Base-by-base conservation (phyloP, 2,797 vertebrate species). In the Syndactyla subalaris region DNA sequence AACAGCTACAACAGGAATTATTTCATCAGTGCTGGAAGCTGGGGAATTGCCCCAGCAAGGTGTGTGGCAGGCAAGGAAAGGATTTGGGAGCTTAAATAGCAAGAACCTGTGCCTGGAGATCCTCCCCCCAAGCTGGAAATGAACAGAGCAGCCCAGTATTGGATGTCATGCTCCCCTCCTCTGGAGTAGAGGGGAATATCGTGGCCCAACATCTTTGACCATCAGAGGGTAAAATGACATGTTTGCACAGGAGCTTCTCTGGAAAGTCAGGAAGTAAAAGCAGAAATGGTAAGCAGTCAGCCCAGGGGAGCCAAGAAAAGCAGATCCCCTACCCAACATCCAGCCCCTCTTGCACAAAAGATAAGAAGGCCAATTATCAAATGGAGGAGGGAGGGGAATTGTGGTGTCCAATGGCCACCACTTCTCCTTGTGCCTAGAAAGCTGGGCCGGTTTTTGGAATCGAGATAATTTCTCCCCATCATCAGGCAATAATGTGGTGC, bases 361-460 rank as follows among this genome's bases (percentile, higher is more conserved):
- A 48, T 45, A 46, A 29, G 23, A 80, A 73, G 7, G 38, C 23
- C 57, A 79, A 66, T 24, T 14, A 77, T 1, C 14, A 39, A 24
- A 57, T 1, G 6, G 36, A 63, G 36, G 13, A 55, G 22, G 14
- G 55, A 66, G 14, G 34, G 41, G 24, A 73, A 80, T 1, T 27
- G 72, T 36, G 54, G 29, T 20, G 48, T 17, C 21, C 10, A 8
- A 10, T 4, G 22, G 49, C 10, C 75, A 48, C 32, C 12, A 32
- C 23, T 81, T 76, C 65, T 68, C 34, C 65, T 39, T 10, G 5
- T 22, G 22, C 41, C 54, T 27, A 48, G 62, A 46, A 82, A 88
- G 30, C 46, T 8, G 19, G 0, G 6, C 4, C 7, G 5, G 23
- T 0, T 32, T 29, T 15, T 41, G 63, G 39, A 57, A 70, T 10